These are phyloP conservation scores for Aurelia aurita complex sp. Pacific DNA, from an alignment of 30 jellyfish, hydroid and myxozoan genomes.

Conservation along the genomic window DNA sequence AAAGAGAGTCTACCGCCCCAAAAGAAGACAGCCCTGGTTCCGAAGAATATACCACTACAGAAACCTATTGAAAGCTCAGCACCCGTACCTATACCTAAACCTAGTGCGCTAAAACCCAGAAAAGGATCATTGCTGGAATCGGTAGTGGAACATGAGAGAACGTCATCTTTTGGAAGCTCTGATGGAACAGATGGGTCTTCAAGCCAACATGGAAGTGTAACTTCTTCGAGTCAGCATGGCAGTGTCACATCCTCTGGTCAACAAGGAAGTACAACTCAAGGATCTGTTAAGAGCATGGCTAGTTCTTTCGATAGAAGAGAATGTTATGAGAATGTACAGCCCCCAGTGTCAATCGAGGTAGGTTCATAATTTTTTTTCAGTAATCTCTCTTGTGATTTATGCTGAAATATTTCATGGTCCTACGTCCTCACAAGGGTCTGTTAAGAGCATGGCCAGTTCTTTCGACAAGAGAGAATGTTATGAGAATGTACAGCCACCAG, in stretches of 20 bases:
- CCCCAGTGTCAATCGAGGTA: constrained; percentile 49
- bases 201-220: background rate
- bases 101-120: constrained; percentile 51
- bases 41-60: constrained; percentile 10
- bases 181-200: constrained; percentile 65
- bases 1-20: background rate
- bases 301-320: constrained; percentile 61
- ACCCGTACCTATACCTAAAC: constrained; percentile 47
- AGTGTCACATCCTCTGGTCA: background rate
- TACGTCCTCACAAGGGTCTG: constrained; percentile 41
- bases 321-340: constrained; percentile 59
- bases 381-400: too few species aligned
- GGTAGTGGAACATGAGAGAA: constrained; percentile 49
- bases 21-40: constrained; percentile 57
- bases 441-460: constrained; percentile 48
- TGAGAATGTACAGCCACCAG: constrained; percentile 59
- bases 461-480: constrained; percentile 56
- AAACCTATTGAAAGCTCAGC: background rate
- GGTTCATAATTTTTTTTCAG: background rate
- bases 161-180: constrained; percentile 66
- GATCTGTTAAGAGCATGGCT: constrained; percentile 45
- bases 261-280: constrained; percentile 35
- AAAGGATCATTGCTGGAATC: constrained; percentile 39
- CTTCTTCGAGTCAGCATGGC: background rate
- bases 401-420: too few species aligned